phyloP scores from a whole-genome alignment of 1,140 invertebrate genomes.

The Cheumatopsyche charites region DNA sequence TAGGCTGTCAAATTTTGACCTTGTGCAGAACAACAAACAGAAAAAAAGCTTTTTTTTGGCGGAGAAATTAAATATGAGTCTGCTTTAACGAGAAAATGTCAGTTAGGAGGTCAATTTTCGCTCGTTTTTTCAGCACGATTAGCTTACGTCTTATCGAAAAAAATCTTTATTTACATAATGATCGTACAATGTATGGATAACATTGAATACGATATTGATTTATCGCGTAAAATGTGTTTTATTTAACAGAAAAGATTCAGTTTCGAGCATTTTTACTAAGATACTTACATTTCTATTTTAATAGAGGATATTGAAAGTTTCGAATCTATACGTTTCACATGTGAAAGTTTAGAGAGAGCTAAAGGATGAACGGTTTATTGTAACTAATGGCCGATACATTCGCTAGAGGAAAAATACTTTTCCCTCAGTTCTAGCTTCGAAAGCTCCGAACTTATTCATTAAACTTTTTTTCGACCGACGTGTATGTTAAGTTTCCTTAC shows the following conservation, averaged over 20 bases:
- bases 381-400: constrained; percentile 17
- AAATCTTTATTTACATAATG: no score
- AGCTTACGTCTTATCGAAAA: neutral
- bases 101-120: neutral
- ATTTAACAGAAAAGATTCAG: no score
- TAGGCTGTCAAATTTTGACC: constrained; percentile 5
- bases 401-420: neutral
- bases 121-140: neutral
- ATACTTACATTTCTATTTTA: no score
- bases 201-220: no score
- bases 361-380: constrained; percentile 10
- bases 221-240: no score
- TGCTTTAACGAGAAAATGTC: neutral
- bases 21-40: neutral
- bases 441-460: constrained; percentile 19
- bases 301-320: no score
- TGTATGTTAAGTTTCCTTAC: constrained; percentile 11
- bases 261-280: no score
- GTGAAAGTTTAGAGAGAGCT: neutral
- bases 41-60: constrained; percentile 8
- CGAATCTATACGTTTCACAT: no score
- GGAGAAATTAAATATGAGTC: neutral
- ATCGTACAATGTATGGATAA: no score
- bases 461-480: neutral
- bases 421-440: neutral